phyloP scores from a whole-genome alignment of 1,140 invertebrate species.

The Chironomus tepperi region DNA sequence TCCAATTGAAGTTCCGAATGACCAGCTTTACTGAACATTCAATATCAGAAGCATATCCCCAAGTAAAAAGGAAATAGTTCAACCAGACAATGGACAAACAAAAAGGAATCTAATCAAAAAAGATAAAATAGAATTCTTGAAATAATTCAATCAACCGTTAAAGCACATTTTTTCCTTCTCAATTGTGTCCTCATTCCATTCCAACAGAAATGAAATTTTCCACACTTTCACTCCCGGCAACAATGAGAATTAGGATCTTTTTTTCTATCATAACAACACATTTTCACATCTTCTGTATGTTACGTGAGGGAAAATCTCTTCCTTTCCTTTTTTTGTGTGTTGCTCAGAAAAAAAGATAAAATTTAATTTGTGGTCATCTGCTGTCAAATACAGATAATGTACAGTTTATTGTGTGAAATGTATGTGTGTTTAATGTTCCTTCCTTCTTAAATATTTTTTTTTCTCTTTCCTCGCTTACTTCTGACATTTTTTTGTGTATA shows the following conservation, averaged over 20 bases:
- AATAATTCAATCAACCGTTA: conserved; percentile 13
- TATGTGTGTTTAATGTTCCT: conserved; percentile 20
- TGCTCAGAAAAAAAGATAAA: conserved; percentile 18
- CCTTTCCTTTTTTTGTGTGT: background rate
- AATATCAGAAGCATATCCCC: background rate
- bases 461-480: background rate
- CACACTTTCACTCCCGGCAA: conserved; percentile 12
- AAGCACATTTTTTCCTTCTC: conserved; percentile 10
- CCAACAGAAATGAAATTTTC: background rate
- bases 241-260: background rate
- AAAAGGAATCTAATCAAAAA: background rate
- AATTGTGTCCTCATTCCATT: background rate
- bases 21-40: no score
- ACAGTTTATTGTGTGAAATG: background rate
- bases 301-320: background rate
- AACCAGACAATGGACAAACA: conserved; percentile 18
- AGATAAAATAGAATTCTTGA: background rate
- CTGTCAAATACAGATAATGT: conserved; percentile 8
- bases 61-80: background rate
- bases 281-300: background rate
- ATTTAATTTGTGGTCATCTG: conserved; percentile 21
- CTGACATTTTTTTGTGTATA: no score
- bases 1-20: no score
- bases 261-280: conserved; percentile 4
- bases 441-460: background rate